Evolutionary conservation across 2,888 invertebrate genomes (phyloP).

Genomic region (Smittia aterrima): DNA sequence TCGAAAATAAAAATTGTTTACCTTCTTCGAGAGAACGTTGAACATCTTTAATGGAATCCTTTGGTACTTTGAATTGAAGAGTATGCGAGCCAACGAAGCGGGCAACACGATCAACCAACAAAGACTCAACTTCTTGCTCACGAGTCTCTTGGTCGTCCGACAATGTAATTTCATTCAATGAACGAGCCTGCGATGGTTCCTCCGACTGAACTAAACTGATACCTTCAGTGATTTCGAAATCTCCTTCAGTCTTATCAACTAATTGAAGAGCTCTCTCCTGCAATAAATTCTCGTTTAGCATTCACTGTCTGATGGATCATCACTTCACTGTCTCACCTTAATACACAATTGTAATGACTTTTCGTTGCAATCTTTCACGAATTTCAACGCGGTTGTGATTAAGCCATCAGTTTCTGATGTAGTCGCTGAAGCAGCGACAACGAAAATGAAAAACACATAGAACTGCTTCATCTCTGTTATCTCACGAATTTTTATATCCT

Average conservation of each 20-base stretch:
- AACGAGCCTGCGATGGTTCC: constrained; percentile 56
- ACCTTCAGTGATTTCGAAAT: constrained; percentile 64
- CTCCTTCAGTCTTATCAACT: constrained; percentile 63
- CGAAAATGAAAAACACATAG: constrained; percentile 54
- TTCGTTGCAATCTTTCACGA: constrained; percentile 69
- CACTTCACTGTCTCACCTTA: constrained; percentile 59
- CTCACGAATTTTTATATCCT: not conserved
- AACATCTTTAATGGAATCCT: constrained; percentile 68
- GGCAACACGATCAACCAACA: constrained; percentile 71
- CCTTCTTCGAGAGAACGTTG: constrained; percentile 81
- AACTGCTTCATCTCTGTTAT: constrained; percentile 54
- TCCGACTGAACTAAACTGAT: constrained; percentile 59
- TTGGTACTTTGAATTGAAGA: constrained; percentile 76
- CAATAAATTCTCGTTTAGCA: constrained; percentile 1
- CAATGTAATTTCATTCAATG: constrained; percentile 64
- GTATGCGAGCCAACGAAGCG: constrained; percentile 75
- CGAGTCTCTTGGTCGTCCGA: constrained; percentile 72
- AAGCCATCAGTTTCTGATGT: constrained; percentile 58
- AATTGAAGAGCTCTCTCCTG: constrained; percentile 71
- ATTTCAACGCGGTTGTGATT: constrained; percentile 64
- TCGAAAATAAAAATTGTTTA: constrained; percentile 57
- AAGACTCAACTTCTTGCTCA: constrained; percentile 69
- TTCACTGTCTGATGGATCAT: no score
- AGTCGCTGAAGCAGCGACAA: constrained; percentile 55
- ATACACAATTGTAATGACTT: constrained; percentile 68